Base-by-base conservation (phyloP, 2,888 invertebrate species). In the Oxytorus armatus region DNA sequence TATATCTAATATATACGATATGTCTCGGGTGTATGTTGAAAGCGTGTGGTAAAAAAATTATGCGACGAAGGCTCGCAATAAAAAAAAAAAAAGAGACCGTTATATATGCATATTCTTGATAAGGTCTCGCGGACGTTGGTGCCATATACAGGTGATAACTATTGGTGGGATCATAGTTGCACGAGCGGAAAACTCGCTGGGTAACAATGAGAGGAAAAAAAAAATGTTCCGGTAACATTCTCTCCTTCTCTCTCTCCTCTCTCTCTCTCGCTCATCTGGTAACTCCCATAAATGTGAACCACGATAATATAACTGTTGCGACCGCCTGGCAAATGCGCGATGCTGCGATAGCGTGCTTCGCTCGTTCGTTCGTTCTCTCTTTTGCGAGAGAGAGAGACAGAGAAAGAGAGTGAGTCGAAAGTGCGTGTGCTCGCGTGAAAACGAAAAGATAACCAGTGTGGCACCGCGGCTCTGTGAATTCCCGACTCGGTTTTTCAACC, bases 351-450 rank as follows among this genome's bases (percentile, higher is more conserved):
- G 74, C 81, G 77, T 74, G 74, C 61, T 42, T 49, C 8, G 59
- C 49, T 80, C 42, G 76, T 44, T 68, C 68, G 63, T 63, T 77
- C 63, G 55, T 66, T 69, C 33, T 36, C 44, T 51, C 59, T 61
- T 21, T 36, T 21, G 53, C 18, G 42, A 29, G 42, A 44, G 33
- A 36, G 72, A 69, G 55, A 68, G 18, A n/a, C n/a, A n/a, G 47
- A 36, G 53, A 33, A 25, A 29, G 42, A 44, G 33, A 36, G 72
- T 65, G 55, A 68, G 18, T 69, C 74, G 29, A 81, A 81, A 81
- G 81, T 81, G 81, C 81, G 81, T 81, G 81, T 81, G 74, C 77
- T 81, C 81, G 81, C 74, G 74, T 81, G 81, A 81, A 81, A 81
- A 81, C 77, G 81, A 81, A 81, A 81, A 81, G 81, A 81, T 81